Conservation (phyloP, 2,113 vertebrate genomes). For the Falco punctatus region DNA sequence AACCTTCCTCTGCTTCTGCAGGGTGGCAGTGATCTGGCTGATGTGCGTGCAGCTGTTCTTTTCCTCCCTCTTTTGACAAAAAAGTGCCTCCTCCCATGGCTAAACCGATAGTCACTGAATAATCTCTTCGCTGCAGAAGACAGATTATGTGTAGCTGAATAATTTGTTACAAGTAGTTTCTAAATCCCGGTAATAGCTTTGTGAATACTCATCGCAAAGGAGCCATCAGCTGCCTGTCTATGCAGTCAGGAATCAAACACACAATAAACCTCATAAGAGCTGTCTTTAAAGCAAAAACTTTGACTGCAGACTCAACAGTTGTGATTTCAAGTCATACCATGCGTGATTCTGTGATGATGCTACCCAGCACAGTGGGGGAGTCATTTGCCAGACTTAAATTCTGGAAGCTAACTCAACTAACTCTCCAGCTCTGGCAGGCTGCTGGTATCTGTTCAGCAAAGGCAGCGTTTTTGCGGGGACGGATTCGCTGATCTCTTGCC, state of each 20-base stretch:
- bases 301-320: background rate
- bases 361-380: background rate
- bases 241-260: background rate
- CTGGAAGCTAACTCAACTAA: background rate
- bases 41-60: fast-evolving
- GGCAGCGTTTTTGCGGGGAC: background rate
- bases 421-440: background rate
- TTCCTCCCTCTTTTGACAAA: background rate
- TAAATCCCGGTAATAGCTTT: background rate
- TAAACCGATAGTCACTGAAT: background rate
- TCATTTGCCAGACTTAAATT: background rate
- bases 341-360: background rate
- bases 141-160: background rate
- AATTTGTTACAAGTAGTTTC: background rate
- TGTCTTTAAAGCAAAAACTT: background rate
- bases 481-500: background rate
- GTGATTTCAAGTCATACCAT: background rate
- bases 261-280: background rate
- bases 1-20: background rate
- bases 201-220: background rate
- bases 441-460: background rate
- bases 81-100: background rate
- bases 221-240: background rate
- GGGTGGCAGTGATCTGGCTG: background rate
- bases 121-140: background rate